A percentile compares a stretch with the other conserved stretches of the same genome.
These are phyloP conservation scores for Tringa solitaria DNA, from an alignment of 2,113 vertebrate genomes.

Conservation along the genomic window DNA sequence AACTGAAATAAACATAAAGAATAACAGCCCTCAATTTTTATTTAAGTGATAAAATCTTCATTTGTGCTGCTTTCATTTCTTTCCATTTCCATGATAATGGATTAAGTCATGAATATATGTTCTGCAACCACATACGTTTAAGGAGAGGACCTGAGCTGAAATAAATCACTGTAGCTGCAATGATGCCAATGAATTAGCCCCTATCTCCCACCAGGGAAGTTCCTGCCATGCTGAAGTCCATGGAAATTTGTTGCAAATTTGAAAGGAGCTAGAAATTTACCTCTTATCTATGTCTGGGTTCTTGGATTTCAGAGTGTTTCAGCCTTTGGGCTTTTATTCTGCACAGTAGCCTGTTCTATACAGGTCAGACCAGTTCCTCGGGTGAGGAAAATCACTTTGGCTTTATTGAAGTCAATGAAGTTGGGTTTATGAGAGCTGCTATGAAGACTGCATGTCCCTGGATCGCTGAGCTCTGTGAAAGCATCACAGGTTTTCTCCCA, in stretches of 20 bases:
- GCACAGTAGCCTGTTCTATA: not conserved
- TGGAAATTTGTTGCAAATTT: not conserved
- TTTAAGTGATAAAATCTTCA: conserved; percentile 9
- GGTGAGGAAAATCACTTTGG: conserved; percentile 7
- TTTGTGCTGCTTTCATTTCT: not conserved
- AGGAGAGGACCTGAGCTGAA: not conserved
- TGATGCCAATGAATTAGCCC: not conserved
- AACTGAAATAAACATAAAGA: not conserved
- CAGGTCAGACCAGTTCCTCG: conserved; percentile 18
- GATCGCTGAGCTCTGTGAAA: not conserved
- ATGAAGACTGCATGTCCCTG: not conserved
- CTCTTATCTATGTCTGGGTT: not conserved
- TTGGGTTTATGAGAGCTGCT: not conserved
- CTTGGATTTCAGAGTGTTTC: not conserved
- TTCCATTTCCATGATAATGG: not conserved
- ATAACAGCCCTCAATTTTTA: not conserved
- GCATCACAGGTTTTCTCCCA: not conserved
- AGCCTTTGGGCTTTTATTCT: not conserved
- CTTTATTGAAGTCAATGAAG: not conserved
- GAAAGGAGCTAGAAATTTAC: not conserved
- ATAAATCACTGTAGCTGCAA: not conserved
- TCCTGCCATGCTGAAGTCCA: not conserved
- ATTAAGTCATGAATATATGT: not conserved
- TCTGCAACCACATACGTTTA: not conserved
- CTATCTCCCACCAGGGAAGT: not conserved